A percentile compares a stretch with the other conserved stretches of the same genome.
phyloP scores from a whole-genome alignment of 2,888 invertebrate genomes.

The Ophonus ardosiacus region DNA sequence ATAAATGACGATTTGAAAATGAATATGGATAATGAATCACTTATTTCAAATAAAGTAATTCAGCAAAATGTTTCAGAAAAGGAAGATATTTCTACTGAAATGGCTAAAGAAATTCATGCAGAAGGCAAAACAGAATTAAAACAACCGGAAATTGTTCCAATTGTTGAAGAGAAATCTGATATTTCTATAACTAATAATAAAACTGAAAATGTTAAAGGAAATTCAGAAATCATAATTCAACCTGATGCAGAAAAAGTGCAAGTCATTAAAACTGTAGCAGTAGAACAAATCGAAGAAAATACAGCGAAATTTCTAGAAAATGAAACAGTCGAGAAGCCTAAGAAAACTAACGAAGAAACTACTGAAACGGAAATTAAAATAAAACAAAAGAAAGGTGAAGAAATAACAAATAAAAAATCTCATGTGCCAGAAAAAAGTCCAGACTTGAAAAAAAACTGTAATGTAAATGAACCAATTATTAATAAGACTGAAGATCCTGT shows the following conservation, averaged over 20 bases:
- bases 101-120: not conserved
- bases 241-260: not conserved
- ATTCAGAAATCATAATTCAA: not conserved
- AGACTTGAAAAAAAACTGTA: slow-evolving; percentile 6
- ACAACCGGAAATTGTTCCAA: not conserved
- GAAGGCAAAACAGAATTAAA: slow-evolving; percentile 3
- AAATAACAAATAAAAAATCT: slow-evolving; percentile 56
- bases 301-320: not conserved
- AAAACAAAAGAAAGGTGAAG: slow-evolving; percentile 15
- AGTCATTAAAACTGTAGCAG: not conserved
- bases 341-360: not conserved
- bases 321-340: not conserved
- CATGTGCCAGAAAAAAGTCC: slow-evolving; percentile 30
- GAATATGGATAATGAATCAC: not conserved
- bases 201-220: not conserved
- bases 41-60: not conserved
- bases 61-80: not conserved
- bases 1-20: not conserved
- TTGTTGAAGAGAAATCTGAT: not conserved
- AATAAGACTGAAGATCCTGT: slow-evolving; percentile 7
- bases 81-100: not conserved
- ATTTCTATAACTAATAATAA: not conserved
- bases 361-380: not conserved
- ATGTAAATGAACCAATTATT: slow-evolving; percentile 12
- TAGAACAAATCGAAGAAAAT: not conserved